phyloP scores from a whole-genome alignment of 1,140 invertebrate species.

The Phocides pigmalion region DNA sequence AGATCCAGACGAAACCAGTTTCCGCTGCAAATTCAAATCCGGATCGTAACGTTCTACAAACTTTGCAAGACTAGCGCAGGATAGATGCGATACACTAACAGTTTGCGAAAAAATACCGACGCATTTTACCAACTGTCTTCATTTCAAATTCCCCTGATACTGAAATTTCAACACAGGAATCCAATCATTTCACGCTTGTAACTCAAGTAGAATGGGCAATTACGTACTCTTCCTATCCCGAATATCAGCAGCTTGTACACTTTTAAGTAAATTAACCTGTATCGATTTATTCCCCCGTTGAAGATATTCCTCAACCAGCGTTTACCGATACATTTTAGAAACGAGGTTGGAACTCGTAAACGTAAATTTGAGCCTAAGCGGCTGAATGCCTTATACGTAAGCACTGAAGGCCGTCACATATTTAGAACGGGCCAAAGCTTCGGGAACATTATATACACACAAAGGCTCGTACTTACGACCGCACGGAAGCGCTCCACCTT shows the following conservation, averaged over 20 bases:
- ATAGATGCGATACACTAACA: conserved; percentile 28
- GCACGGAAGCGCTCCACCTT: conserved; percentile 44
- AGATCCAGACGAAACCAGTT: conserved; percentile 24
- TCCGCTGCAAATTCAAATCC: conserved; percentile 29
- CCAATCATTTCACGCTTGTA: conserved; percentile 13
- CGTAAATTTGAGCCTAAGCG: conserved; percentile 60
- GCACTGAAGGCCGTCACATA: conserved; percentile 50
- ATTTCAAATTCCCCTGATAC: conserved; percentile 12
- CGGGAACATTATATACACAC: conserved; percentile 43
- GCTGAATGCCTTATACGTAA: conserved; percentile 50
- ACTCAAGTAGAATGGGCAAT: conserved; percentile 19
- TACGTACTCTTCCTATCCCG: conserved; percentile 9
- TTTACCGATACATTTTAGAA: conserved; percentile 49
- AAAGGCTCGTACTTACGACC: conserved; percentile 45
- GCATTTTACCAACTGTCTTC: conserved; percentile 8
- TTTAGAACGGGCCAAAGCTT: conserved; percentile 45
- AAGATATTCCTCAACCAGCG: conserved; percentile 44
- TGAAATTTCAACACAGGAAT: conserved; percentile 5
- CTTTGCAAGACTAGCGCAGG: conserved; percentile 20
- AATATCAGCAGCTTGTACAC: conserved; percentile 4
- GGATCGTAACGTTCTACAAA: conserved; percentile 27
- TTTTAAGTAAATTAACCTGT: conserved; percentile 33
- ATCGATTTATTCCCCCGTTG: conserved; percentile 23
- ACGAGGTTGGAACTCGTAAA: conserved; percentile 52
- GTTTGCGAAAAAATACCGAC: conserved; percentile 26